Evolutionary conservation across 2,113 vertebrate genomes (phyloP).

Genomic region (Tragelaphus scriptus): DNA sequence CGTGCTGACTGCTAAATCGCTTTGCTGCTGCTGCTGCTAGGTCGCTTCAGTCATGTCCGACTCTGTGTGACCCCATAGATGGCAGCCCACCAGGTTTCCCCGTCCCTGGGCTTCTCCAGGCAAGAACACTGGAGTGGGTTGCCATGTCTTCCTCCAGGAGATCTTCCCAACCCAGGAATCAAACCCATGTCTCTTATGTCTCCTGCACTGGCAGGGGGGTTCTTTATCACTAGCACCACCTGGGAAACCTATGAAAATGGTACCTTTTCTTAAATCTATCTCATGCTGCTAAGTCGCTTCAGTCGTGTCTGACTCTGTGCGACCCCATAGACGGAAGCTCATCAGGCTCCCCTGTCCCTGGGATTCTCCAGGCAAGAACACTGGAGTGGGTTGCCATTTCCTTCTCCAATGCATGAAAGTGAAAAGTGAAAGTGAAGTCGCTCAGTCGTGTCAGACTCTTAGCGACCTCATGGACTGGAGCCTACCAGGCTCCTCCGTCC

Average conservation of each 20-base stretch:
- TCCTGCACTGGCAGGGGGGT: neutral
- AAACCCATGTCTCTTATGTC: neutral
- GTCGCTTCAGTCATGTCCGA: neutral
- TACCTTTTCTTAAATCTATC: neutral
- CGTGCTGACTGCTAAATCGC: neutral
- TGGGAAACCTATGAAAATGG: neutral
- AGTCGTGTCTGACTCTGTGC: too few species aligned
- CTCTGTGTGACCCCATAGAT: neutral
- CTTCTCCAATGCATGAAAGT: too few species aligned
- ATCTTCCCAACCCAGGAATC: neutral
- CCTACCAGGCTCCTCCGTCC: too few species aligned
- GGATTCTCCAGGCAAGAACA: too few species aligned
- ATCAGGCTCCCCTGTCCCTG: too few species aligned
- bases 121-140: neutral
- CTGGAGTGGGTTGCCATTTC: too few species aligned
- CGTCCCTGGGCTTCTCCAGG: neutral
- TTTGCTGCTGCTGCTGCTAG: neutral
- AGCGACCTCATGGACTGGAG: too few species aligned
- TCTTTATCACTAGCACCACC: neutral
- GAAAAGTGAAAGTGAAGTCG: too few species aligned
- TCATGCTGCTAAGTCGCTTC: too few species aligned
- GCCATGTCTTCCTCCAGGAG: neutral
- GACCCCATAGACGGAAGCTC: too few species aligned
- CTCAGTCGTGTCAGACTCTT: too few species aligned
- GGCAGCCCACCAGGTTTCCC: neutral